These are phyloP conservation scores for Orycteropus afer DNA, from an alignment of 2,113 vertebrate species.

Conservation along the genomic window DNA sequence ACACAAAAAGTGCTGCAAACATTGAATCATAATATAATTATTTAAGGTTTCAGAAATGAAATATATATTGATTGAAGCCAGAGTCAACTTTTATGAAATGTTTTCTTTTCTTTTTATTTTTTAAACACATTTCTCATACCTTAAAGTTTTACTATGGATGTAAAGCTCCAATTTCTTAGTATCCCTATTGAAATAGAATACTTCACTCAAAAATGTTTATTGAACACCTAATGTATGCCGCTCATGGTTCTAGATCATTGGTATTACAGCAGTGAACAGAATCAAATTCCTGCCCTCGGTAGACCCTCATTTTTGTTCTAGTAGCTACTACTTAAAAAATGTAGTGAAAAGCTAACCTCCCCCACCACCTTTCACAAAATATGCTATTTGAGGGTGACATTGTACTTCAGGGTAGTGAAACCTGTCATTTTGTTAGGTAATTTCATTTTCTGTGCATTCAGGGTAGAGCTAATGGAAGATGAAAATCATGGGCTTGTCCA, in stretches of 20 bases:
- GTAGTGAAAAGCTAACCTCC: not conserved
- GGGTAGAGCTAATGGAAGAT: not conserved
- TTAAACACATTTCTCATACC: not conserved
- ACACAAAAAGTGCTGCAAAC: not conserved
- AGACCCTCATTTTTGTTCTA: not conserved
- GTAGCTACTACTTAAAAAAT: constrained; percentile 6
- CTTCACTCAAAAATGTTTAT: not conserved
- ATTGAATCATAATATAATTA: not conserved
- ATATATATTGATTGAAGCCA: not conserved
- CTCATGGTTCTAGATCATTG: not conserved
- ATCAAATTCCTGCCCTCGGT: not conserved
- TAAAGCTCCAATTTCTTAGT: not conserved
- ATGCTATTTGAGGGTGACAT: not conserved
- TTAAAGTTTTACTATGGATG: not conserved
- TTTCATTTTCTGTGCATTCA: not conserved
- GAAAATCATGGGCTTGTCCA: not conserved
- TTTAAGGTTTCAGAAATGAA: constrained; percentile 48
- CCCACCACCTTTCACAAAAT: not conserved
- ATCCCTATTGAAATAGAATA: not conserved
- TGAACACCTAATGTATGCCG: not conserved
- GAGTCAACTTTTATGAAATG: not conserved
- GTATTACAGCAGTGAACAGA: not conserved
- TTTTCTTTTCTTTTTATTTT: not conserved
- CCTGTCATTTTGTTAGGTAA: not conserved
- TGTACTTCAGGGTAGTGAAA: not conserved